Evolutionary conservation across 37 sponge, comb jelly and placozoan species (phyloP).

Genomic region (Beroe ovata): DNA sequence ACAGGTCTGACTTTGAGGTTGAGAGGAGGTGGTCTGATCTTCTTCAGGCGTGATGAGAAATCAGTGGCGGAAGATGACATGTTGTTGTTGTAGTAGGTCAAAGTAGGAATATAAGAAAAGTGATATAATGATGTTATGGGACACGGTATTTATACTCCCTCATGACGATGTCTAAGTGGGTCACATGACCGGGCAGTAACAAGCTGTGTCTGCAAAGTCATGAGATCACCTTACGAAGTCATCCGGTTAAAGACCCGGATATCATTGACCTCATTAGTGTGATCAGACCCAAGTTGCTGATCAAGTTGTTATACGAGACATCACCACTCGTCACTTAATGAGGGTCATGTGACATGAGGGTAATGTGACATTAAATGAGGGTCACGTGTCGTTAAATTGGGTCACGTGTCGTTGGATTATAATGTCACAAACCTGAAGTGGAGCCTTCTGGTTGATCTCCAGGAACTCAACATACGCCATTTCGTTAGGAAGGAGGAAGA

Average conservation of each 20-base stretch:
- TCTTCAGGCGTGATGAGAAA: background rate
- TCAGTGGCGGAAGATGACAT: background rate
- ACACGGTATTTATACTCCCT: background rate
- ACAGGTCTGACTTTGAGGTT: background rate
- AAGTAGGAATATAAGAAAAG: background rate
- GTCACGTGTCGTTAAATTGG: too few relatives aligned
- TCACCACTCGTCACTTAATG: too few relatives aligned
- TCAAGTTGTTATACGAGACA: too few relatives aligned
- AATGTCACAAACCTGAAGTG: slow-evolving; percentile 66
- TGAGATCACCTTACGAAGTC: too few relatives aligned
- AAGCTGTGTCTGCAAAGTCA: too few relatives aligned
- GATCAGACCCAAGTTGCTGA: too few relatives aligned
- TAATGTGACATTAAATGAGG: too few relatives aligned
- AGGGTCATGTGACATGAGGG: too few relatives aligned
- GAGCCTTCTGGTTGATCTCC: slow-evolving; percentile 76
- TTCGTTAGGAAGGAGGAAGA: slow-evolving; percentile 82
- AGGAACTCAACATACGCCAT: slow-evolving; percentile 85
- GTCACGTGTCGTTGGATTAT: background rate
- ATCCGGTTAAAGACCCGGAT: too few relatives aligned
- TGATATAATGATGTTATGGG: background rate
- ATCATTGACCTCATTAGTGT: too few relatives aligned
- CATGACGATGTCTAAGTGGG: too few relatives aligned
- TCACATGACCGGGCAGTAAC: background rate
- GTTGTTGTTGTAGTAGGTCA: too few relatives aligned
- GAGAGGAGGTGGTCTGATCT: background rate